These are phyloP conservation scores for Bruchidius siliquastri DNA, from an alignment of 2,888 invertebrate species.

Conservation along the genomic window DNA sequence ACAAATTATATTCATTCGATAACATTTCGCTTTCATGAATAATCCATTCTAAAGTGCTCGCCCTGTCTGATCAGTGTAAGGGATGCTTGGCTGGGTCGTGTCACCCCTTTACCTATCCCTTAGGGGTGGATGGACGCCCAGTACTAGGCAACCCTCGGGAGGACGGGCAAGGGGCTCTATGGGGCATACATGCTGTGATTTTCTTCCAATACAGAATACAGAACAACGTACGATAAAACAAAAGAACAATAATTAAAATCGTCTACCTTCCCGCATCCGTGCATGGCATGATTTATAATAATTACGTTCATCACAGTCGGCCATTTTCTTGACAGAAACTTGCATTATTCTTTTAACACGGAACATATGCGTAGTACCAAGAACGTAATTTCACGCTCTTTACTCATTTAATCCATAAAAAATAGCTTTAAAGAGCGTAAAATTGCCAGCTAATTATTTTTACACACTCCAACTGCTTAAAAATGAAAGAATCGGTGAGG, in stretches of 20 bases:
- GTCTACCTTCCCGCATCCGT: background rate
- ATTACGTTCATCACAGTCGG: background rate
- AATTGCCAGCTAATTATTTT: background rate
- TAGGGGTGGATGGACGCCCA: too few relatives aligned
- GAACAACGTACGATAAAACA: background rate
- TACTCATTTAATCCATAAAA: background rate
- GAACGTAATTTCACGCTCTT: background rate
- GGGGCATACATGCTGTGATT: too few relatives aligned
- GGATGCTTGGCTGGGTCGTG: too few relatives aligned
- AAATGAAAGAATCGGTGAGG: background rate
- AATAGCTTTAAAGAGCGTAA: background rate
- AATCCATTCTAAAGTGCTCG: too few relatives aligned
- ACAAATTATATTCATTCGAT: too few relatives aligned
- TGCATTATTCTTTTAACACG: background rate
- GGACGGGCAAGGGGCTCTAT: too few relatives aligned
- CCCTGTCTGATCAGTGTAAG: too few relatives aligned
- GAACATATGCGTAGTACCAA: background rate
- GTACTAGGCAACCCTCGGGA: too few relatives aligned
- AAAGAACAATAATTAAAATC: background rate
- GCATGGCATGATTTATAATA: background rate
- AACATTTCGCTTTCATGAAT: too few relatives aligned
- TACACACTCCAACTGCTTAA: background rate
- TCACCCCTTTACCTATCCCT: too few relatives aligned
- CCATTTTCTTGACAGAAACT: background rate
- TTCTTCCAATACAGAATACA: too few relatives aligned